Evolutionary conservation across 2,888 invertebrate species (phyloP), one percentile per base, ranked within the genome.

Genomic region (Diarsia rubi): DNA sequence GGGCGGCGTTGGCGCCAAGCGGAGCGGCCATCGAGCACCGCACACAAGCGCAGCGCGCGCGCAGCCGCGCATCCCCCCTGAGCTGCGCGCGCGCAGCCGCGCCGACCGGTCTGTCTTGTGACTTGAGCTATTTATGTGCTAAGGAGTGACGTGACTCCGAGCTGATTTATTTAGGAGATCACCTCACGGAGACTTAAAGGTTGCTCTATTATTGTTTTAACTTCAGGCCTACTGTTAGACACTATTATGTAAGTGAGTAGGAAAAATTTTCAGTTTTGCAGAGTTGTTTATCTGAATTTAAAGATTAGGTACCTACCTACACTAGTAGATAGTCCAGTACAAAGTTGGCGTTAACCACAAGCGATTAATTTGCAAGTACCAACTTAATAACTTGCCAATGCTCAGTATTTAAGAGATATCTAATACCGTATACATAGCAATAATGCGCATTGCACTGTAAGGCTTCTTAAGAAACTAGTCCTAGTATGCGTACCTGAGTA

Each of bases 1-100:
- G 91, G 90, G 89, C 92, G 91, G 93, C 92, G 93, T 95, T 95
- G 96, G 96, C 96, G 96, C 96, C 96, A 95, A 95, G 95, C 94
- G 91, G 90, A 90, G 94, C 92, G 92, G 91, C 91, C 88, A 87
- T 88, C 88, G 88, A 89, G 91, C 86, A 86, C 86, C 84, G 81
- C 77, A 81, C 75, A 80, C 71, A 75, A 81, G 69, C 81, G 76
- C 79, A 75, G 78, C 75, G 82, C 74, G 82, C 85, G 83, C 84
- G 83, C 88, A 83, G 78, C 90, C 82, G 52, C 70, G 72, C 78
- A 73, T 77, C 78, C 85, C 77, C 78, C 77, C 77, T 74, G 80
- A 73, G 83, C 78, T 68, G 84, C 64, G 78, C 80, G 83, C 79
- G 78, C 83, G 76, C 57, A 31, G 24, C 47, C 44, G 75, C 74